Percentiles rank a stretch among this genome's conserved stretches.
Evolutionary conservation across 1,140 invertebrate species (phyloP).

Genomic region (Scaptomyza hsui): DNA sequence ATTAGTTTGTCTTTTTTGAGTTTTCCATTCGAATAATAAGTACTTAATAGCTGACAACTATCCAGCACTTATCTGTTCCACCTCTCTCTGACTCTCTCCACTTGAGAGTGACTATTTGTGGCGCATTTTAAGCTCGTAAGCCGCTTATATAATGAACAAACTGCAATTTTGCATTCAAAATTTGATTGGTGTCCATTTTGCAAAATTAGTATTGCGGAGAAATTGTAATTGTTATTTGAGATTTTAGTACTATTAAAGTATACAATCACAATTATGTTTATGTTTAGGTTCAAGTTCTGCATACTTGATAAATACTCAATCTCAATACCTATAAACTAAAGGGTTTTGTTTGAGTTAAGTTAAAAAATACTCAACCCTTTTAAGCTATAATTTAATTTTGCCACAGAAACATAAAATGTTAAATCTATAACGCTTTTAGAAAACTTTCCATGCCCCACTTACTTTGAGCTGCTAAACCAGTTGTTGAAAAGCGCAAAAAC

Average conservation of each 20-base stretch:
- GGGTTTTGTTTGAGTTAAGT: no score
- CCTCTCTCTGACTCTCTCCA: background rate
- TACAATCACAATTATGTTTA: no score
- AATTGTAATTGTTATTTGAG: constrained; percentile 1
- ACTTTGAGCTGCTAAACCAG: background rate
- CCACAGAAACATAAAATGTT: no score
- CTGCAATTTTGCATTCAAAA: constrained; percentile 25
- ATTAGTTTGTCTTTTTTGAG: constrained; percentile 29
- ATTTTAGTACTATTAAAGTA: background rate
- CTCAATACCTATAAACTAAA: no score
- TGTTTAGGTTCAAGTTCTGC: no score
- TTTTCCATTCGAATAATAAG: constrained; percentile 23
- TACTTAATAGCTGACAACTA: constrained; percentile 38
- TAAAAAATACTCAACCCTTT: no score
- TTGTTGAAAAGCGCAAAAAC: constrained; percentile 32
- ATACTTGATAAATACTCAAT: no score
- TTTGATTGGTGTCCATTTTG: background rate
- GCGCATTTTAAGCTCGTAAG: constrained; percentile 50
- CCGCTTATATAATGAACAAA: constrained; percentile 48
- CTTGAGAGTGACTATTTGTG: constrained; percentile 11
- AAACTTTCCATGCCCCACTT: background rate
- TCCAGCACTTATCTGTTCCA: background rate
- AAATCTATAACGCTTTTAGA: no score
- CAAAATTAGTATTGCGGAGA: constrained; percentile 12
- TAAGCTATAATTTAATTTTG: no score